Evolutionary conservation across 2,888 invertebrate species (phyloP), one percentile per base, ranked within the genome.

Genomic region (Cataglyphis livida): DNA sequence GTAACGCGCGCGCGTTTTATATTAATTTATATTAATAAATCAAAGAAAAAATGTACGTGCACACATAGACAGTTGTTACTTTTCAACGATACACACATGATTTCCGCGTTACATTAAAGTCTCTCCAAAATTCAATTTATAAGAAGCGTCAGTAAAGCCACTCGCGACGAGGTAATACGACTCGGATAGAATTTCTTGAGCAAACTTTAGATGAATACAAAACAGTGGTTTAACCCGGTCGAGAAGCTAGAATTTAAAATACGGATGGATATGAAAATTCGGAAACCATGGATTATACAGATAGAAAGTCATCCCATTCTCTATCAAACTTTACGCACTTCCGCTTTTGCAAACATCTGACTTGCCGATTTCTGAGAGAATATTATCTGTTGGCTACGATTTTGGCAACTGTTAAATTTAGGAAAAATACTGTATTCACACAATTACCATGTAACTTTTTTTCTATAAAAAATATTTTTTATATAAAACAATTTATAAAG

Each of bases 221-320:
- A 82, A 87, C 82, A 78, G 85, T 82, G 83, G 70, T 87, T 89
- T 78, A 79, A 79, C 76, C 78, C 48, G 83, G 81, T 87, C 78
- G 84, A 82, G 81, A 82, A 71, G 82, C 78, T 88, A 48, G 71
- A 88, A 84, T 89, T 83, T 87, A 82, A 88, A 89, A 38, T 18
- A 41, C 15, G 12, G 25, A 65, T 25, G 25, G 12, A 70, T 70
- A 18, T 25, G n/a, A 41, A 79, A 79, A 79, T 70, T 70, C 38
- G 41, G 6, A 54, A 76, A 76, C 38, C 21, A 7, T 18, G 25
- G 38, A n/a, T 76, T 66, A 76, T n/a, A 28, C 41, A 10, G 15
- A 9, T 4, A 1, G 25, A 25, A 9, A 9, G 38, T n/a, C 12
- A 1, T 44, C 10, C 3, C n/a, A n/a, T 64, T 32, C 3, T 64